Evolutionary conservation across 2,888 invertebrate genomes (phyloP).

Genomic region (Amiota communis): DNA sequence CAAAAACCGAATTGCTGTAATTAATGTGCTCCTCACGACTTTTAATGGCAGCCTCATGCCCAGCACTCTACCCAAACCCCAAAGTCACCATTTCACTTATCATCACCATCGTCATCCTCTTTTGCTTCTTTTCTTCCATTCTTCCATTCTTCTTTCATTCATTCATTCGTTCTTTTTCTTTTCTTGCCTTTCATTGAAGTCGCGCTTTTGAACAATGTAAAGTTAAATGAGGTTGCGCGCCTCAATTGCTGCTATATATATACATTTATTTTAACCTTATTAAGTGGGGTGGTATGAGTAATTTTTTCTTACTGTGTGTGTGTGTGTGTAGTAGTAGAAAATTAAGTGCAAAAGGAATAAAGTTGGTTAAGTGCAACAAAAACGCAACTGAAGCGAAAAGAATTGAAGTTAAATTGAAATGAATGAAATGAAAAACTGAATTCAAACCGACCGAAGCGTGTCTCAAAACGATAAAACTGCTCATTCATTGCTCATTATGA

Average conservation of each 20-base stretch:
- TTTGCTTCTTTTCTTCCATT: conserved; percentile 28
- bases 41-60: not conserved
- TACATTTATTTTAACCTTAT: not conserved
- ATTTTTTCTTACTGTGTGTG: not conserved
- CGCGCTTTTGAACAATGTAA: conserved; percentile 62
- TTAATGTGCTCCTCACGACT: conserved; percentile 16
- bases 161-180: conserved; percentile 41
- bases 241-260: conserved; percentile 38
- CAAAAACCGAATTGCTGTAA: conserved; percentile 3
- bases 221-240: conserved; percentile 59
- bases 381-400: not conserved
- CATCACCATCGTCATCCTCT: not conserved
- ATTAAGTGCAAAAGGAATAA: not conserved
- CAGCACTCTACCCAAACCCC: not conserved
- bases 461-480: not conserved
- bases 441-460: not conserved
- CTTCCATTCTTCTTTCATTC: conserved; percentile 55
- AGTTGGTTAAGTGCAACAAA: not conserved
- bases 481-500: not conserved
- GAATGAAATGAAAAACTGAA: not conserved
- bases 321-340: not conserved
- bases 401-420: not conserved
- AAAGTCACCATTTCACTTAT: not conserved
- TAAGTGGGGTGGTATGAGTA: not conserved
- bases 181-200: conserved; percentile 41